Conservation (phyloP, 2,113 vertebrate species). For the Melospiza georgiana region DNA sequence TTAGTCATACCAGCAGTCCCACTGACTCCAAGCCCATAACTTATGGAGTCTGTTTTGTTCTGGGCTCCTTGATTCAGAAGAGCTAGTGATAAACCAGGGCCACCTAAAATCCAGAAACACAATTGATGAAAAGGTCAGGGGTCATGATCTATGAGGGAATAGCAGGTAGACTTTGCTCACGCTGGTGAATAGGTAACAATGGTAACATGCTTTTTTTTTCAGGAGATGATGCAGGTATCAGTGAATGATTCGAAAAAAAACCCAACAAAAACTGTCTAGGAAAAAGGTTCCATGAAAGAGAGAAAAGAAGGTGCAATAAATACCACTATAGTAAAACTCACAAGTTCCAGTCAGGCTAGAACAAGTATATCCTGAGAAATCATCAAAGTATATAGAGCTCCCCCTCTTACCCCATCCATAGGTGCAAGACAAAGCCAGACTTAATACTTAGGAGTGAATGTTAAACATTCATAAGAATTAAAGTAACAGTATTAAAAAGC, state of each 20-base stretch:
- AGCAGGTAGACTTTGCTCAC: neutral
- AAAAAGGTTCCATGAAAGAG: neutral
- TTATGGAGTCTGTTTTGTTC: neutral
- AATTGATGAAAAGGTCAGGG: neutral
- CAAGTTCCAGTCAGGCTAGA: neutral
- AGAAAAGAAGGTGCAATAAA: neutral
- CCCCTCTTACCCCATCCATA: fast-evolving
- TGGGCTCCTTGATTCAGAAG: slow-evolving; percentile 1
- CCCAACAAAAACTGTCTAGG: neutral
- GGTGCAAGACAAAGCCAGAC: neutral
- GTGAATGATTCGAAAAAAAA: neutral
- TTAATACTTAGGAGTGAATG: neutral
- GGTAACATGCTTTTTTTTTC: neutral
- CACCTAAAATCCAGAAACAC: neutral
- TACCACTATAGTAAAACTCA: neutral
- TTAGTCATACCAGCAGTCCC: slow-evolving; percentile 19
- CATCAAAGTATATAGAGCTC: neutral
- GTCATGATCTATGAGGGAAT: neutral
- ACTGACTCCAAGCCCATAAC: slow-evolving; percentile 4
- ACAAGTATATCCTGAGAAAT: slow-evolving; percentile 12
- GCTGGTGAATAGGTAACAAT: neutral
- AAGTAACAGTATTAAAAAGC: neutral
- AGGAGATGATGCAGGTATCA: neutral
- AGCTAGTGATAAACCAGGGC: neutral
- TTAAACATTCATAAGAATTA: neutral